Conservation (phyloP, 1,140 invertebrate species). For the Lordiphosa mommai region DNA sequence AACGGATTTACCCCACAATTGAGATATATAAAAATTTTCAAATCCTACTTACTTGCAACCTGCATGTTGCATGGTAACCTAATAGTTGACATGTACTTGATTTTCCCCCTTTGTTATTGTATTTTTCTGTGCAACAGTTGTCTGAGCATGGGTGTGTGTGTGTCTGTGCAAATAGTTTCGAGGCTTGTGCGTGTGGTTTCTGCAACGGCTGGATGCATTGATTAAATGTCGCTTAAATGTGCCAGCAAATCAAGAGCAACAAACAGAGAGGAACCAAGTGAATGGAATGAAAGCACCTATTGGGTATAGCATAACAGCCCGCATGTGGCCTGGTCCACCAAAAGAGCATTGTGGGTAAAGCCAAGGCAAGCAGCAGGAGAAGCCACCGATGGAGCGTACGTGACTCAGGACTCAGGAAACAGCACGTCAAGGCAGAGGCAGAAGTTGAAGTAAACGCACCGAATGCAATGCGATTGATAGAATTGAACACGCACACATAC, state of each 20-base stretch:
- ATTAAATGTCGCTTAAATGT: constrained; percentile 73
- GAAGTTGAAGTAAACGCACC: constrained; percentile 46
- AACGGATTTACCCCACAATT: too few relatives aligned
- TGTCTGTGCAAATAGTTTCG: constrained; percentile 38
- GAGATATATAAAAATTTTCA: too few relatives aligned
- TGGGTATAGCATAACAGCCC: not conserved
- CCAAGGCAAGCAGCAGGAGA: constrained; percentile 11
- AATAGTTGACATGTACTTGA: constrained; percentile 12
- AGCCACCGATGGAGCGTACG: constrained; percentile 8
- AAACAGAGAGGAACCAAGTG: constrained; percentile 1
- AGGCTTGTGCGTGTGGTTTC: constrained; percentile 45
- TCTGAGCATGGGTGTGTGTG: constrained; percentile 9
- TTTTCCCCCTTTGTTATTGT: constrained; percentile 5
- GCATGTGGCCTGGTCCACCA: constrained; percentile 16
- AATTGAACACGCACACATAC: constrained; percentile 16
- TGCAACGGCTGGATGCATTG: constrained; percentile 50
- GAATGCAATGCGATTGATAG: constrained; percentile 57
- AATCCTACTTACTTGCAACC: too few relatives aligned
- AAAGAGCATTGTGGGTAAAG: constrained; percentile 19
- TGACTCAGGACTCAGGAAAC: constrained; percentile 21
- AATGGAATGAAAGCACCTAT: not conserved
- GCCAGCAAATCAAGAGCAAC: constrained; percentile 58
- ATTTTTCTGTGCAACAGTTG: constrained; percentile 36
- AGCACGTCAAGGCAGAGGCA: not conserved
- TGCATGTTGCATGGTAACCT: too few relatives aligned